Base-by-base conservation (phyloP, 1,140 invertebrate species). In the Drosophila saltans region DNA sequence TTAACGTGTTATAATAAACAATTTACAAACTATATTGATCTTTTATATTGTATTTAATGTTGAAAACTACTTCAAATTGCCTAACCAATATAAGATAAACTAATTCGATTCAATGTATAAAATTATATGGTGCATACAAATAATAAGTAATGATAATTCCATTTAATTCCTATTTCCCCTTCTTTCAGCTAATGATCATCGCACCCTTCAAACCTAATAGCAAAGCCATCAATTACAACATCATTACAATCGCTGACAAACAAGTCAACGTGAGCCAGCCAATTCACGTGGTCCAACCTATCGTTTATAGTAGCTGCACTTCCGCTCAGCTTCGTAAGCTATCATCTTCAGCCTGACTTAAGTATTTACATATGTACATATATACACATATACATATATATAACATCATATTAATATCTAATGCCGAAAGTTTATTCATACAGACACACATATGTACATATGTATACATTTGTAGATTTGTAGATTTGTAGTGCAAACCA, bases 231-330 rank as follows among this genome's bases (percentile, higher is more conserved):
- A 59, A 62, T 80, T 80, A 75, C 77, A 65, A 57, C 67, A 80
- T 80, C 62, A 48, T 45, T 36, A 8, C 7, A 52, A 26, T 52
- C 24, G 21, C 45, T 9, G 2, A 7, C 45, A 52, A 26, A 52
- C 40, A 66, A 75, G 66, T 73, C 78, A 73, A 83, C 81, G 81
- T 83, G 81, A 84, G 73, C 9, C 11, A 26, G 5, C 7, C 3
- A 26, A 57, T 72, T 84, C 81, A 83, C 81, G 81, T 83, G 81
- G 79, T 16, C 41, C 55, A 36, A 60, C 66, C 81, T 74, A 77
- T 66, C 57, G 80, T 64, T 55, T 30, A 61, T 52, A 7, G 45
- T 21, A 52, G 45, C 45, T 52, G 45, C 45, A 55, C 41, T 78
- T 77, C 57, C 45, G 52, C 28, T 43, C 8, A 30, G 39, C 40